Conservation (phyloP, 2,797 vertebrate genomes). For the Masticophis lateralis region DNA sequence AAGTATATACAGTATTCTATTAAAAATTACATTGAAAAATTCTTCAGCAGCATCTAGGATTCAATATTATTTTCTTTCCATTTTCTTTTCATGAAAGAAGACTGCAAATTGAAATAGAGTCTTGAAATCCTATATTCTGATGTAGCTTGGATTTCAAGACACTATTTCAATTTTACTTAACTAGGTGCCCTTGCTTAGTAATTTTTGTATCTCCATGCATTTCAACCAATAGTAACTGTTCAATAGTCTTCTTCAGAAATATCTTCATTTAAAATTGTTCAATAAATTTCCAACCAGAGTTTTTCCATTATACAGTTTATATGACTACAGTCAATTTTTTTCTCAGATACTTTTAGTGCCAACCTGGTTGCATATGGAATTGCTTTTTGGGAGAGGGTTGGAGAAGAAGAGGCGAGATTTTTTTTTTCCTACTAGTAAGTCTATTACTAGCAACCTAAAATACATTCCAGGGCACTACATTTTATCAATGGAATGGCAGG, state of each 20-base stretch:
- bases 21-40: not conserved
- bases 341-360: not conserved
- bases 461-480: not conserved
- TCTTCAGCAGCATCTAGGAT: not conserved
- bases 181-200: not conserved
- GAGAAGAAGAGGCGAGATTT: not conserved
- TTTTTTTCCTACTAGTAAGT: not conserved
- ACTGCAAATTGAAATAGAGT: not conserved
- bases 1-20: not conserved
- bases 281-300: not conserved
- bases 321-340: not conserved
- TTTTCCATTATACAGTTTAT: not conserved
- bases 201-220: not conserved
- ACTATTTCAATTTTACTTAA: not conserved
- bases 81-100: not conserved
- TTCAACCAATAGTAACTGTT: not conserved
- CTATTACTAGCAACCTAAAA: not conserved
- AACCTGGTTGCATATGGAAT: not conserved
- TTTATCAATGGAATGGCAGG: not conserved
- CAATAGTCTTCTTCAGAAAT: not conserved
- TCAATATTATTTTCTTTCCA: not conserved
- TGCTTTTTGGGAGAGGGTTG: not conserved
- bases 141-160: not conserved
- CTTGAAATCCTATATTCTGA: not conserved
- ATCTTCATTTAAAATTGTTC: not conserved